These are phyloP conservation scores for Lonchura striata DNA, from an alignment of 2,113 vertebrate genomes.

Conservation along the genomic window DNA sequence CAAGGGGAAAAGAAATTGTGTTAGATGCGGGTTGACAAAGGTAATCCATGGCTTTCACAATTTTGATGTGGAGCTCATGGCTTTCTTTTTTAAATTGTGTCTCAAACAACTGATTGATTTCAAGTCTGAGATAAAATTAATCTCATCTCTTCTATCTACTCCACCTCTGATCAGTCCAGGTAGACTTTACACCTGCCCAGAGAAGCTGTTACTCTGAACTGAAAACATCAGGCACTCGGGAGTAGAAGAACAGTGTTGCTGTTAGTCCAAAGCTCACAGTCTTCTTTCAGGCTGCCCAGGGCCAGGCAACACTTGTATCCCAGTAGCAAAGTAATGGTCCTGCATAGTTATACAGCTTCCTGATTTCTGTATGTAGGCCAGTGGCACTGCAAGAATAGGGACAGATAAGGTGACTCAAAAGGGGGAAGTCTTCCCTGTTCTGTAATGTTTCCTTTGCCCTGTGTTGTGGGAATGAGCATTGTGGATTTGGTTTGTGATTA, in stretches of 20 bases:
- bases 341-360: background rate
- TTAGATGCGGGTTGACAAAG: background rate
- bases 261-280: background rate
- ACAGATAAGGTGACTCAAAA: background rate
- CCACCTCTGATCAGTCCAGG: background rate
- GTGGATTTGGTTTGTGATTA: constrained; percentile 30
- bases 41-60: background rate
- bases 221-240: background rate
- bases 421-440: background rate
- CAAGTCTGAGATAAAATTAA: background rate
- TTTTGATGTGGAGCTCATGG: background rate
- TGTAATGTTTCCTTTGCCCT: background rate
- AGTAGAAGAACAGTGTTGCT: background rate
- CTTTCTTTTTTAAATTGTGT: background rate
- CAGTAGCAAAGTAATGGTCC: background rate
- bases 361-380: background rate
- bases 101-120: background rate
- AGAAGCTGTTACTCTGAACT: background rate
- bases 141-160: background rate
- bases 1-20: background rate
- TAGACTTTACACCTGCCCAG: background rate
- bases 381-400: background rate
- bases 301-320: background rate
- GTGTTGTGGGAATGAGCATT: constrained; percentile 5
- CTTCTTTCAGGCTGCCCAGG: background rate